A percentile compares a stretch with the other conserved stretches of the same genome.
Conservation (phyloP, 1,140 invertebrate species). For the Sycophaga agraensis region DNA sequence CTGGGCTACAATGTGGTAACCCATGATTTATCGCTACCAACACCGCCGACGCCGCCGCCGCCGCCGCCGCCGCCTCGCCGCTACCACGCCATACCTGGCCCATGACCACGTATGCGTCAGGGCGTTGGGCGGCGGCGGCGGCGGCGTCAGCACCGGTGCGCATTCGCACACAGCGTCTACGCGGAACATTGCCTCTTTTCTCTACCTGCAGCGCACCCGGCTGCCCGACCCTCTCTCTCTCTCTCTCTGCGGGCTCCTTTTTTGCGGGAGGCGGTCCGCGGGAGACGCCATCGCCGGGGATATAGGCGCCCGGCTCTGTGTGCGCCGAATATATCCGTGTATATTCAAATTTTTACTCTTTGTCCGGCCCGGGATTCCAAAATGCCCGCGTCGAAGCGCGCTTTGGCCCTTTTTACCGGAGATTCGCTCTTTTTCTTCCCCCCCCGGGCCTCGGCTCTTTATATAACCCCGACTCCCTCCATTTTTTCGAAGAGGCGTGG, state of each 20-base stretch:
- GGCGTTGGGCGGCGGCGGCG: neutral
- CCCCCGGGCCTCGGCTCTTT: neutral
- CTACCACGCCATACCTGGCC: constrained; percentile 28
- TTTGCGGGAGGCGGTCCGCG: constrained; percentile 3
- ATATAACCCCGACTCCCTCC: neutral
- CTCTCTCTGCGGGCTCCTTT: too few species aligned
- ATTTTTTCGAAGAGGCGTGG: neutral
- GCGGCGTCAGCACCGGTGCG: constrained; percentile 1
- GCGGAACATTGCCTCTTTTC: constrained; percentile 18
- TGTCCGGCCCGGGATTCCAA: constrained; percentile 20
- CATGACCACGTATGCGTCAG: constrained; percentile 28
- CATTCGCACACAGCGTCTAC: constrained; percentile 12
- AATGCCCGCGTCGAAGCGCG: constrained; percentile 5
- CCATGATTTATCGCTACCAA: constrained; percentile 65
- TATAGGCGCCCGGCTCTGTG: too few species aligned
- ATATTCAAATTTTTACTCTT: constrained; percentile 29
- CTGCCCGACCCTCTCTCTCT: constrained; percentile 11
- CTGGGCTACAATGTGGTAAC: constrained; percentile 70
- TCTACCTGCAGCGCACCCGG: neutral
- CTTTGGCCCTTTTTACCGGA: constrained; percentile 1
- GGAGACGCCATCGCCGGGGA: constrained; percentile 9
- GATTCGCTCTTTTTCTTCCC: neutral
- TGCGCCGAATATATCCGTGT: neutral
- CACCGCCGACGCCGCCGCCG: constrained; percentile 36
- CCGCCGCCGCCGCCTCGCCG: constrained; percentile 17